Evolutionary conservation across 2,797 vertebrate species (phyloP), one percentile per base, ranked within the genome.

Genomic region (Tapirus indicus): DNA sequence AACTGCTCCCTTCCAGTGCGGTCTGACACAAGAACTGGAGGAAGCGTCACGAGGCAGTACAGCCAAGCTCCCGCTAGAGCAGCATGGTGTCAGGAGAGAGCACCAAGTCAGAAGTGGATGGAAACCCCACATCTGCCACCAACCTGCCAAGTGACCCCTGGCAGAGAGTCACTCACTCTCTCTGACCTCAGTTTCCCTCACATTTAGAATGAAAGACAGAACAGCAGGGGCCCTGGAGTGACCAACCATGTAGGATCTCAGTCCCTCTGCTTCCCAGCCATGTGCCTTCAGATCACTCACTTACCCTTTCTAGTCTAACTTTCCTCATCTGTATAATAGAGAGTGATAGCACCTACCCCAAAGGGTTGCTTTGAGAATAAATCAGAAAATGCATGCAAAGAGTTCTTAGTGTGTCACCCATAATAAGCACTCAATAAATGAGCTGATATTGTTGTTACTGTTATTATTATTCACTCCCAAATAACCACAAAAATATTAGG

Each of bases 181-280:
- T 54, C 20, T 3, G 66, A 74, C n/a, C 56, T 54, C 11, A 0
- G 7, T 35, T 25, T 85, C 35, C 6, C 4, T 18, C 17, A 0
- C 6, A 14, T 20, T 32, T 29, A 54, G 35, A 85, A 68, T 12
- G 0, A 21, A 35, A 68, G 71, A 38, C 35, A 66, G 17, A 1
- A 25, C 2, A 6, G 2, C 2, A 5, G 8, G 84, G 17, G 21
- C n/a, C 21, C 78, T 3, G 0, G 9, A 18, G 14, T 2, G 38
- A 35, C 35, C 1, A 10, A 1, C 7, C 13, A 6, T 13, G 5
- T 0, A 11, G 17, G 23, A 4, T 2, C 35, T 4, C 27, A 13
- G 47, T 5, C 13, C n/a, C 27, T 18, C 80, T 23, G 17, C 7
- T 25, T 10, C 75, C 54, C 29, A 27, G 71, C n/a, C 35, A 18